Evolutionary conservation across 1,140 invertebrate species (phyloP).

Genomic region (Lysiphlebus fabarum): DNA sequence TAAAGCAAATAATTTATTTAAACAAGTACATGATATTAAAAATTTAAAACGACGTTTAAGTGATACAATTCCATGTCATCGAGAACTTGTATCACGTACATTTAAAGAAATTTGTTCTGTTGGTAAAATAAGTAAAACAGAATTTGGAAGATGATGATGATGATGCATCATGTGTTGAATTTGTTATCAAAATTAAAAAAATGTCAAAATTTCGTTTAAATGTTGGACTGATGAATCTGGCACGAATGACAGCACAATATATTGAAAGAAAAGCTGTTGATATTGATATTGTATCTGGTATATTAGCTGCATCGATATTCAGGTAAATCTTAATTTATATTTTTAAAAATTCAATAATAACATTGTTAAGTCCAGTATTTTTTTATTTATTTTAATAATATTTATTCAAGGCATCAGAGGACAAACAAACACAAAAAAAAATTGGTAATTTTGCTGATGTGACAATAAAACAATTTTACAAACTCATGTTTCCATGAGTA

Average conservation of each 20-base stretch:
- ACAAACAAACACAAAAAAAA: constrained; percentile 94
- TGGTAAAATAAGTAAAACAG: constrained; percentile 98
- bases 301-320: constrained; percentile 98
- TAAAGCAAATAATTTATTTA: constrained; percentile 92
- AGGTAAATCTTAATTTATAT: constrained; percentile 57
- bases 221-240: constrained; percentile 80
- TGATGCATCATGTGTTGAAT: too few relatives aligned
- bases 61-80: constrained; percentile 97
- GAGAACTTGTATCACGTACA: constrained; percentile 96
- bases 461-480: constrained; percentile 96
- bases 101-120: constrained; percentile 99
- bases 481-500: constrained; percentile 94
- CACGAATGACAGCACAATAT: constrained; percentile 93
- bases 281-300: constrained; percentile 95
- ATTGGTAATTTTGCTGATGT: constrained; percentile 99
- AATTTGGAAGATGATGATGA: constrained; percentile 98
- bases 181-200: constrained; percentile 74
- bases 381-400: constrained; percentile 19
- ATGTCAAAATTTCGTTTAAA: constrained; percentile 93
- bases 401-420: constrained; percentile 76
- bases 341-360: not conserved
- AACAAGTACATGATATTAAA: constrained; percentile 96
- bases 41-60: constrained; percentile 82
- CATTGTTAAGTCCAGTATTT: not conserved
- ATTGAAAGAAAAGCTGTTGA: constrained; percentile 97